phyloP scores from a whole-genome alignment of 2,797 vertebrate species.

The Lepus oiostolus region DNA sequence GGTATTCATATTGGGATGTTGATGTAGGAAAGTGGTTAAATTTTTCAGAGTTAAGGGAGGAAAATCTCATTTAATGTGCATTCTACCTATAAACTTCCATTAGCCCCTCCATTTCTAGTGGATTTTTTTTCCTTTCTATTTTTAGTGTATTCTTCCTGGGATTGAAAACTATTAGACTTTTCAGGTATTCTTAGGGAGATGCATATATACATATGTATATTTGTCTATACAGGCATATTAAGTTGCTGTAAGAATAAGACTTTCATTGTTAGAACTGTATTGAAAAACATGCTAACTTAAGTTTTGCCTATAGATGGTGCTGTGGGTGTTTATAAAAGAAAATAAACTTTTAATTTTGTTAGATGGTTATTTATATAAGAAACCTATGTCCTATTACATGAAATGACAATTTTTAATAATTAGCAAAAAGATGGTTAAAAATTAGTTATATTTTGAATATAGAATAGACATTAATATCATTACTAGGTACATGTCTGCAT shows the following conservation, averaged over 20 bases:
- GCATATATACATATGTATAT: background rate
- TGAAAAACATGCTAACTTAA: conserved; percentile 67
- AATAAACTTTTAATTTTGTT: conserved; percentile 63
- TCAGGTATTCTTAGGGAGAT: conserved; percentile 8
- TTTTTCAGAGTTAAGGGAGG: conserved; percentile 24
- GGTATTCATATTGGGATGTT: background rate
- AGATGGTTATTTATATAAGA: conserved; percentile 48
- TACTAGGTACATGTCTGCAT: background rate
- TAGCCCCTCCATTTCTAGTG: background rate
- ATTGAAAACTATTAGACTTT: conserved; percentile 7
- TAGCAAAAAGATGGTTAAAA: conserved; percentile 52
- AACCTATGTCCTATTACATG: conserved; percentile 13
- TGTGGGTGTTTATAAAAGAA: conserved; percentile 77
- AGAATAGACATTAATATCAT: background rate
- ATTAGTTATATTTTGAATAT: conserved; percentile 56
- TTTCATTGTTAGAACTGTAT: conserved; percentile 19
- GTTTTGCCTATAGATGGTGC: conserved; percentile 82
- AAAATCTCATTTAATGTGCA: background rate
- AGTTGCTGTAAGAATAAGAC: conserved; percentile 16
- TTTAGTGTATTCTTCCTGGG: background rate
- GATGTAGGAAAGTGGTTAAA: background rate
- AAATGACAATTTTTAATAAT: conserved; percentile 53
- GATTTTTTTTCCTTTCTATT: conserved; percentile 39
- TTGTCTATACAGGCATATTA: background rate
- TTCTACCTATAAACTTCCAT: background rate